Evolutionary conservation across 1,140 invertebrate genomes (phyloP), one percentile per base, ranked within the genome.

Genomic region (Polypedilum pembai): DNA sequence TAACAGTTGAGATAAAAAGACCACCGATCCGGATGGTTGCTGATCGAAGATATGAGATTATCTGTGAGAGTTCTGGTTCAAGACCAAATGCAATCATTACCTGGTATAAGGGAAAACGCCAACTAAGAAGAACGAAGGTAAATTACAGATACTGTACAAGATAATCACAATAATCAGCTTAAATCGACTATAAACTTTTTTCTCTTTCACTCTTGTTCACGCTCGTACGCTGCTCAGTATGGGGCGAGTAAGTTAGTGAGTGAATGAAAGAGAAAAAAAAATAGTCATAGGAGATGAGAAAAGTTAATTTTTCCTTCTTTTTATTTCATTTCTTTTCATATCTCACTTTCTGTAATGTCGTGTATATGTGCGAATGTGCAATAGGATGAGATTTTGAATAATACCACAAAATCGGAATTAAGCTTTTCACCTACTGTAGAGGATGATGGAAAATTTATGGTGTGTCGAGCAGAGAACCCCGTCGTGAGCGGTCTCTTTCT

Each of bases 381-480:
- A 12, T 82, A 94, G 92, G 91, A 93, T 80, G 90, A 93, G 79
- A 88, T 88, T 75, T 86, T 87, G 74, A 92, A 93, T 78, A 95
- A 94, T 83, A 83, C 91, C 73, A 95, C 93, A 75, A 88, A 91
- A 78, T 94, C 92, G 80, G 90, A 89, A 79, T 86, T 95, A 81
- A 92, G 88, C 85, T 93, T 94, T 83, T 88, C 90, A 76, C 92
- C 93, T 66, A 90, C 87, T 69, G 88, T 92, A 77, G 92, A 93
- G 76, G 93, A 95, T 83, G 91, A 94, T 80, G 92, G 91, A 75
- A 92, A 93, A 83, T 88, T 90, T 77, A 88, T 94, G 82, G 93
- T 91, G 74, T 95, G 93, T 82, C 86, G 92, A 76, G 91, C 92
- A 17, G 92, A 94, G 82, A 95, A 95, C 84, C 92, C 93, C 41